Conservation (phyloP, 2,888 invertebrate genomes). For the Drosophila formosana region DNA sequence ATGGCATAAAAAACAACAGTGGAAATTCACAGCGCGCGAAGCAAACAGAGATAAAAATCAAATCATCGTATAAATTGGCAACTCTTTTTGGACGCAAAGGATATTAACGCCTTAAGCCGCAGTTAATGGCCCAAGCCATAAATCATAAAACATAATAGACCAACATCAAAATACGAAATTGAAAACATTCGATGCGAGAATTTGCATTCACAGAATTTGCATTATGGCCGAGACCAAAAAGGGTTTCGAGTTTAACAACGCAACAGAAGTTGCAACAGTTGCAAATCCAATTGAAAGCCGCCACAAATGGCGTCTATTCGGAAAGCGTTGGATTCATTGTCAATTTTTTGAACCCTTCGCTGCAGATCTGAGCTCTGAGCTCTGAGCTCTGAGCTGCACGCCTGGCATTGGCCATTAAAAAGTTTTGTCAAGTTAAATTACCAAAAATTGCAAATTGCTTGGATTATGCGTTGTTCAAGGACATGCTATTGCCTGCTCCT, state of each 20-base stretch:
- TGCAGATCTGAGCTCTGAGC: slow-evolving; percentile 2
- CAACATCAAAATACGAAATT: slow-evolving; percentile 51
- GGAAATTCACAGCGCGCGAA: slow-evolving; percentile 33
- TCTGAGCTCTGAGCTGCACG: slow-evolving; percentile 20
- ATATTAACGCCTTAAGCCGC: slow-evolving; percentile 73
- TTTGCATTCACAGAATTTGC: slow-evolving; percentile 48
- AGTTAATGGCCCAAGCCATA: slow-evolving; percentile 59
- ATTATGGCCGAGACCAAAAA: slow-evolving; percentile 40
- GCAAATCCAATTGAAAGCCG: slow-evolving; percentile 66
- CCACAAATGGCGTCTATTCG: slow-evolving; percentile 63
- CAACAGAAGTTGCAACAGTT: slow-evolving; percentile 70
- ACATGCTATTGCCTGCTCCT: slow-evolving; percentile 55
- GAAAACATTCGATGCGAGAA: slow-evolving; percentile 41
- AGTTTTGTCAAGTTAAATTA: slow-evolving; percentile 82
- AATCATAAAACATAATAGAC: slow-evolving; percentile 65
- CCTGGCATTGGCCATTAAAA: slow-evolving; percentile 72
- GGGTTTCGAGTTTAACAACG: slow-evolving; percentile 14
- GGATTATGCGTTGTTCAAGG: slow-evolving; percentile 74
- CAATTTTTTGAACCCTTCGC: slow-evolving; percentile 4
- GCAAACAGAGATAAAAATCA: slow-evolving; percentile 67
- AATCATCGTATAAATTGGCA: slow-evolving; percentile 63
- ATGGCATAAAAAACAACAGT: slow-evolving; percentile 29
- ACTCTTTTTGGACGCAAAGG: slow-evolving; percentile 54
- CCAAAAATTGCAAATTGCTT: slow-evolving; percentile 84
- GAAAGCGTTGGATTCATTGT: slow-evolving; percentile 19